Evolutionary conservation across 2,888 invertebrate species (phyloP), one percentile per base, ranked within the genome.

Genomic region (Melieria omissa): DNA sequence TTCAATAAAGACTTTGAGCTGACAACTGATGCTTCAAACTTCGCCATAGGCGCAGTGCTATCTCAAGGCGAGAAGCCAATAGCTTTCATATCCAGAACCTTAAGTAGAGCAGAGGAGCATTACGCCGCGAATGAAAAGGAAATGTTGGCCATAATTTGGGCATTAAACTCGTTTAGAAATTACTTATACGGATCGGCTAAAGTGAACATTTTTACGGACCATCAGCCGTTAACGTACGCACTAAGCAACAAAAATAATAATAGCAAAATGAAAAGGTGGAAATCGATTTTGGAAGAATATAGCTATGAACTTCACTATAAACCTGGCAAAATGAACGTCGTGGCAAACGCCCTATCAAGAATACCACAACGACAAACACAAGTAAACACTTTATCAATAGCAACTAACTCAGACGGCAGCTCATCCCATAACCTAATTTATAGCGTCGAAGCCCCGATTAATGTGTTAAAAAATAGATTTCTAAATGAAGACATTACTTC

Each of bases 271-370:
- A 72, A 73, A 29, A 55, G 68, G 45, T 71, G 73, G 72, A 72
- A 77, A 16, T 68, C 73, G 1, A 70, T 64, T 46, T 68, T 74
- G 4, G 73, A 77, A 41, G 76, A 76, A 16, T 76, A 75, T 45
- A 73, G 73, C 45, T 75, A 72, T 12, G 70, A 75, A 45, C 16
- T 74, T 46, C 75, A 75, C 7, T 71, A 72, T 5, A 74, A 70
- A n/a, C 71, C 74, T 46, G 72, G 65, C 3, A 68, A 42, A 29
- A 5, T 14, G 12, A 71, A 74, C n/a, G 52, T 69, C 0, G 71
- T 74, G 7, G 74, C 70, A 12, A 72, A 74, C 42, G 68, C 72
- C 5, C 44, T 72, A 7, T 69, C 65, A 0, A 64, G 71, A 62
- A 73, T 69, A 8, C 49, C 72, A 9, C 44, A 62, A 3, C 16